phyloP scores from a whole-genome alignment of 1,140 invertebrate genomes.

The Tribolium castaneum region DNA sequence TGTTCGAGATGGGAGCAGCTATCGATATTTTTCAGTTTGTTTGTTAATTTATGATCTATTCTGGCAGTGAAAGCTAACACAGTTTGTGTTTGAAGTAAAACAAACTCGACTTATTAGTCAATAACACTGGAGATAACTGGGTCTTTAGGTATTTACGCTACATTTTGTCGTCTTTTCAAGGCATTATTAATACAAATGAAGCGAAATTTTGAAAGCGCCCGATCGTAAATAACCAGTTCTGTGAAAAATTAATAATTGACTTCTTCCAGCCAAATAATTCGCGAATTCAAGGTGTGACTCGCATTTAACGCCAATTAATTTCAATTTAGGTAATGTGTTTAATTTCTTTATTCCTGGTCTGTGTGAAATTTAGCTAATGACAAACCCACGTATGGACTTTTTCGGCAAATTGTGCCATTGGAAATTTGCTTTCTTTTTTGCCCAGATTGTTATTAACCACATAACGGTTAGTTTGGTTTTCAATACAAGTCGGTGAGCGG shows the following conservation, averaged over 20 bases:
- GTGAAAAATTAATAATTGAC: neutral
- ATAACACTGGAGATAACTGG: neutral
- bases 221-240: neutral
- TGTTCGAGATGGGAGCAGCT: neutral
- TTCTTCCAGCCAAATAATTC: neutral
- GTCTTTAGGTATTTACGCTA: neutral
- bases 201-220: neutral
- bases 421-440: neutral
- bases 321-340: neutral
- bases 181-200: neutral
- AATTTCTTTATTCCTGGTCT: neutral
- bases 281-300: neutral
- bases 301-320: neutral
- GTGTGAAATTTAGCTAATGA: neutral
- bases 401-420: neutral
- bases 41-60: neutral
- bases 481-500: neutral
- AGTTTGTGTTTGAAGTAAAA: neutral
- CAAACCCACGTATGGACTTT: neutral
- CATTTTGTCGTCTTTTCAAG: neutral
- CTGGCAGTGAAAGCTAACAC: neutral
- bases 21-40: neutral
- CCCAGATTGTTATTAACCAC: neutral
- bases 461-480: neutral
- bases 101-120: neutral